These are phyloP conservation scores for Tapirus terrestris DNA, from an alignment of 2,113 vertebrate species.

Conservation along the genomic window DNA sequence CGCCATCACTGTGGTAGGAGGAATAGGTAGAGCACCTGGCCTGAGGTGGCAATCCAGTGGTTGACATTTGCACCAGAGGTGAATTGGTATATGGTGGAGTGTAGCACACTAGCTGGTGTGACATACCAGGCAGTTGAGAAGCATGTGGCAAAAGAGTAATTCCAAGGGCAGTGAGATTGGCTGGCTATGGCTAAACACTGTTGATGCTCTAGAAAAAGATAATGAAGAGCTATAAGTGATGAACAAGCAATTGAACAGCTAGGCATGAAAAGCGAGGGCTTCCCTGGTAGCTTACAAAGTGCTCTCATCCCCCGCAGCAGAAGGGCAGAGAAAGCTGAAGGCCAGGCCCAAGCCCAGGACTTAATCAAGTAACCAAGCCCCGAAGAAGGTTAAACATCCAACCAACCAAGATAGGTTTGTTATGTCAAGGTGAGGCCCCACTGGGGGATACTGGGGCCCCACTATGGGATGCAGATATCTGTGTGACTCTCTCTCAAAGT, in stretches of 20 bases:
- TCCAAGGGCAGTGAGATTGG: neutral
- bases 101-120: neutral
- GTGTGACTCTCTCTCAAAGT: neutral
- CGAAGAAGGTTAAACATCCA: neutral
- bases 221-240: neutral
- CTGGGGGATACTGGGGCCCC: neutral
- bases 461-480: neutral
- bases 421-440: neutral
- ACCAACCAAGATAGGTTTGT: neutral
- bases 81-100: neutral
- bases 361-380: neutral
- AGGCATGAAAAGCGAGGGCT: neutral
- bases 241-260: neutral
- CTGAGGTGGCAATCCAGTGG: no score
- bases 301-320: neutral
- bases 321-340: neutral
- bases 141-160: neutral
- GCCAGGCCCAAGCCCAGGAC: neutral
- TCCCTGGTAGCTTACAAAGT: neutral
- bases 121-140: neutral
- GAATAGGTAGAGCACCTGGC: neutral
- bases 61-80: neutral
- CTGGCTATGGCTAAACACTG: neutral
- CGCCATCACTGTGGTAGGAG: neutral
- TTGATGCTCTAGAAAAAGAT: neutral